Evolutionary conservation across 2,888 invertebrate genomes (phyloP), one percentile per base, ranked within the genome.

Genomic region (Agrochola lychnidis): DNA sequence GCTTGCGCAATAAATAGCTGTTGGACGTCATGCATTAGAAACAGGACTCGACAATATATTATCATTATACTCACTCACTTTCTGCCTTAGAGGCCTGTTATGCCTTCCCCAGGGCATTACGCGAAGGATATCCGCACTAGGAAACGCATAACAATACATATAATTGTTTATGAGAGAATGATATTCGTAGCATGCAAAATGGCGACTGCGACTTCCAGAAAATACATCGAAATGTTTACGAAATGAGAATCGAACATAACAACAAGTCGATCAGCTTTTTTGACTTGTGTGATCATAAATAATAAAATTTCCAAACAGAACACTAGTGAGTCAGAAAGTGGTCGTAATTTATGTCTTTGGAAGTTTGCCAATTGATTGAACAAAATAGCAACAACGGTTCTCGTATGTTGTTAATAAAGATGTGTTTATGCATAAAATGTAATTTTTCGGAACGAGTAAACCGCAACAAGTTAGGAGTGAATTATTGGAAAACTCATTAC

Each of bases 261-360:
- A 79, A 77, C 30, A 68, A 78, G 73, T 81, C 73, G 74, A 81
- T 83, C 73, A 78, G 40, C 68, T 84, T 67, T 86, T 81, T 82
- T 77, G 48, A 81, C 64, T 78, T 64, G 62, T 73, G 67, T 73
- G 62, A 59, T 74, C 83, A 81, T 90, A 87, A 87, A 87, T 90
- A 86, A 87, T 76, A 78, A 19, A 66, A 64, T 78, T 86, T 89
- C 83, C 87, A 89, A 90, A 89, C 89, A 89, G 86, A 87, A 83
- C 84, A 73, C 66, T 36, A 56, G 73, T 90, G 89, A 90, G 76
- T 90, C 89, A 87, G 86, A 89, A 85, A 82, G 79, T 86, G 76
- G 73, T 78, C 68, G 64, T 87, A 83, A 89, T 89, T 85, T 87
- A 89, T 85, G 81, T 74, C 42, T 76, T 88, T 90, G 91, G 91